A percentile compares a stretch with the other conserved stretches of the same genome.
phyloP scores from a whole-genome alignment of 2,888 invertebrate species.

The Heliconius erato region DNA sequence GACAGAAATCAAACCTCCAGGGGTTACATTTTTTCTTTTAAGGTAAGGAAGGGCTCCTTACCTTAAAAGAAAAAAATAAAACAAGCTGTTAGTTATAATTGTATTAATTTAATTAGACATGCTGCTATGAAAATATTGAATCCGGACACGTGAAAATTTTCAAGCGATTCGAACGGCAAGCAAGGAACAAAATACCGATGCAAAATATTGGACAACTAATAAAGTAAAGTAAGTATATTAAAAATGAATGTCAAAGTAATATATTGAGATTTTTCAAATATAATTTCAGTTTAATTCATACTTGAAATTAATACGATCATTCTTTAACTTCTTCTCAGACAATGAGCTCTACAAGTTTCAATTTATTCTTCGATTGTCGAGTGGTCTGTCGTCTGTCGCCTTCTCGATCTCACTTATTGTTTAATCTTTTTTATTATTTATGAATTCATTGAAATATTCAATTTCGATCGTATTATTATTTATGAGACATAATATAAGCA shows the following conservation, averaged over 20 bases:
- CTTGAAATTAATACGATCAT: background rate
- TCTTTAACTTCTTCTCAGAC: background rate
- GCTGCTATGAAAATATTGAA: background rate
- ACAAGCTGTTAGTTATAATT: too few relatives aligned
- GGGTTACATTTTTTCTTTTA: too few relatives aligned
- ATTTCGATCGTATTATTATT: constrained; percentile 37
- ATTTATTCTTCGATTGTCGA: background rate
- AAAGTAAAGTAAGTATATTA: background rate
- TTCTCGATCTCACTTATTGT: constrained; percentile 7
- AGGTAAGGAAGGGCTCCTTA: too few relatives aligned
- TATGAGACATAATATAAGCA: constrained; percentile 43
- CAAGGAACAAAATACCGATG: background rate
- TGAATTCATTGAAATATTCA: background rate
- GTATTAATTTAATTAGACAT: background rate
- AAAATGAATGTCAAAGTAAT: background rate
- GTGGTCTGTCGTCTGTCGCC: background rate
- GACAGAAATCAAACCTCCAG: too few relatives aligned
- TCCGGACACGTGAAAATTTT: background rate
- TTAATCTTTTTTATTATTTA: constrained; percentile 18
- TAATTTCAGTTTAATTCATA: background rate
- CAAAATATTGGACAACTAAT: background rate
- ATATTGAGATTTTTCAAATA: background rate
- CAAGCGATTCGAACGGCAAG: background rate
- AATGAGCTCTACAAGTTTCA: background rate
- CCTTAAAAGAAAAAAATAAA: too few relatives aligned